Evolutionary conservation across 2,797 vertebrate species (phyloP).

Genomic region (Danio kyathit): DNA sequence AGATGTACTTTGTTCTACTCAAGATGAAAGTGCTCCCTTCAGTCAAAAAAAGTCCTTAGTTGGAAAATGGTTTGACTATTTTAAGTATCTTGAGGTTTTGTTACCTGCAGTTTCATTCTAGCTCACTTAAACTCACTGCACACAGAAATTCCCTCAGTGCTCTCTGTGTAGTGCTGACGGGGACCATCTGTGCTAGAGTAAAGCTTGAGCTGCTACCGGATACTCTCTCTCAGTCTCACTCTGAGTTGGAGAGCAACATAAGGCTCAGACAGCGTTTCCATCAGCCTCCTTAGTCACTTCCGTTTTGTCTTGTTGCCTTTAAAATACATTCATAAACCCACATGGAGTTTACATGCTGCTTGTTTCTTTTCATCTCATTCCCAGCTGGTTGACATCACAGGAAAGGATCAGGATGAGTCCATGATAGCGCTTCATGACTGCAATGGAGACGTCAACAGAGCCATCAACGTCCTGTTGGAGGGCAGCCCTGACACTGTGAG

Average conservation of each 20-base stretch:
- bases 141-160: constrained; percentile 10
- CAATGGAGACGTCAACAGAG: constrained; percentile 98
- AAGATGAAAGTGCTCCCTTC: background rate
- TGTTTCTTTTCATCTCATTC: constrained; percentile 43
- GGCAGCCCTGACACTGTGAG: constrained; percentile 97
- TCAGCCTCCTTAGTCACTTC: background rate
- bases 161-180: constrained; percentile 38
- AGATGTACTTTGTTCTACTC: background rate
- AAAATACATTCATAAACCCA: background rate
- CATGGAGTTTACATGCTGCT: constrained; percentile 16
- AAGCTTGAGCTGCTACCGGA: constrained; percentile 41
- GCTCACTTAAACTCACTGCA: background rate
- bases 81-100: background rate
- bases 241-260: constrained; percentile 48
- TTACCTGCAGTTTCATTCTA: background rate
- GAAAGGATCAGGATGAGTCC: constrained; percentile 99
- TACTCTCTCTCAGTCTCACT: constrained; percentile 34
- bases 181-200: constrained; percentile 42
- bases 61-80: background rate
- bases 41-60: background rate
- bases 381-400: constrained; percentile 98
- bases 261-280: constrained; percentile 24
- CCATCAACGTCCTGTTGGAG: constrained; percentile 98
- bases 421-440: constrained; percentile 99
- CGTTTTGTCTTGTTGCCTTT: constrained; percentile 2